Evolutionary conservation across 2,113 vertebrate species (phyloP).

Genomic region (Melanerpes aurifrons): DNA sequence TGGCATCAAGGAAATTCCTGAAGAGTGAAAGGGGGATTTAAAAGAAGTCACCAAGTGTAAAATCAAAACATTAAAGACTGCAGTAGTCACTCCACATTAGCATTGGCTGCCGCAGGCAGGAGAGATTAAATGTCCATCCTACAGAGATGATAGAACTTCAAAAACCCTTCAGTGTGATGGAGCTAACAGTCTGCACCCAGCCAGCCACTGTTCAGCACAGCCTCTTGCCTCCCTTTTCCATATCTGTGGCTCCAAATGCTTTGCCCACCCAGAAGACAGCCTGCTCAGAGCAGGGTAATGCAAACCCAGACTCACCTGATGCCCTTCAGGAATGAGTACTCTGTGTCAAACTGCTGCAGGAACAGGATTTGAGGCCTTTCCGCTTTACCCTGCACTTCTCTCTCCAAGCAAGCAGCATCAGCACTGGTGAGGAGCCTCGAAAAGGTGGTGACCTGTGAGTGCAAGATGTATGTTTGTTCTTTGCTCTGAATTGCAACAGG

Average conservation of each 20-base stretch:
- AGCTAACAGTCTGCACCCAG: neutral
- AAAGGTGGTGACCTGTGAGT: constrained; percentile 90
- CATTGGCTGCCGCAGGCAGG: neutral
- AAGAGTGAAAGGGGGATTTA: neutral
- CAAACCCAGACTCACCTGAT: constrained; percentile 80
- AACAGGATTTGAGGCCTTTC: constrained; percentile 78
- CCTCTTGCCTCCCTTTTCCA: neutral
- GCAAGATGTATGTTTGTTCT: neutral
- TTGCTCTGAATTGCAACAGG: neutral
- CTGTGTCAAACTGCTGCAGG: constrained; percentile 94
- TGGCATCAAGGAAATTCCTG: constrained; percentile 78
- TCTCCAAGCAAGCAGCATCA: constrained; percentile 75
- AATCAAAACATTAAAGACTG: neutral
- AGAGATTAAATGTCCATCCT: neutral
- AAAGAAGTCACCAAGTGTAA: neutral
- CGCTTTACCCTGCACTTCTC: constrained; percentile 51
- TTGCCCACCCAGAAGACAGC: neutral
- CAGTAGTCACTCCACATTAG: neutral
- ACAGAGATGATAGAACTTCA: neutral
- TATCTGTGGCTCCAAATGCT: neutral
- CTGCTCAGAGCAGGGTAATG: fast-evolving
- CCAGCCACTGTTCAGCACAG: neutral
- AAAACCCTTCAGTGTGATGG: neutral
- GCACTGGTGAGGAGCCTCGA: constrained; percentile 89
- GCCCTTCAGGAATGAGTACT: constrained; percentile 88